A percentile compares a stretch with the other conserved stretches of the same genome.
These are phyloP conservation scores for Phodopus roborovskii DNA, from an alignment of 2,113 vertebrate species.

Conservation along the genomic window DNA sequence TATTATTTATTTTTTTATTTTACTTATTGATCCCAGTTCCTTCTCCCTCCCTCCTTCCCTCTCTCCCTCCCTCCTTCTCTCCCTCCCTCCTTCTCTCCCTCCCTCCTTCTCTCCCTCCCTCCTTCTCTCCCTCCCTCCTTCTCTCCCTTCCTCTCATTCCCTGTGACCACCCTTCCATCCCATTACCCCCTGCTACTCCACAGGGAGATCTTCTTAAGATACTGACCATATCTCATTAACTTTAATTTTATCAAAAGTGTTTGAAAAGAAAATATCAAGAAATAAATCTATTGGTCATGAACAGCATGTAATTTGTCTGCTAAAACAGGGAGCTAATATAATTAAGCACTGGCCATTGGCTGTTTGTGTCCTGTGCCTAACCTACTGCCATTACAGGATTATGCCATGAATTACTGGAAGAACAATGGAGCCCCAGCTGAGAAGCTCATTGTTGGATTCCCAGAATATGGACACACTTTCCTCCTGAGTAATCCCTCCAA, in stretches of 20 bases:
- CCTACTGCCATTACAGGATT: conserved; percentile 82
- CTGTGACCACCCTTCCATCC: too few relatives aligned
- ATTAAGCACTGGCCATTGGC: neutral
- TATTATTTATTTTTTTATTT: too few relatives aligned
- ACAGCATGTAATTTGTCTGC: neutral
- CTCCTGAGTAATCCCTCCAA: conserved; percentile 83
- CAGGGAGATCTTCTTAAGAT: neutral
- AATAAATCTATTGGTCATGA: neutral
- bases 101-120: too few relatives aligned
- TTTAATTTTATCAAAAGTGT: neutral
- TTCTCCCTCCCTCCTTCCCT: too few relatives aligned
- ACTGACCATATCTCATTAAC: neutral
- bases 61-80: too few relatives aligned
- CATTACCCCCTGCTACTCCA: too few relatives aligned
- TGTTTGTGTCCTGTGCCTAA: rapidly evolving
- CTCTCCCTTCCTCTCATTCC: too few relatives aligned
- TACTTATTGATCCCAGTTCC: too few relatives aligned
- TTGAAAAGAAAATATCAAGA: neutral
- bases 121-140: too few relatives aligned
- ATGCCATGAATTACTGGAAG: conserved; percentile 91
- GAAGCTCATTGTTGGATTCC: conserved; percentile 91
- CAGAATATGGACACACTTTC: conserved; percentile 88
- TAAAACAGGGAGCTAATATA: neutral
- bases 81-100: too few relatives aligned
- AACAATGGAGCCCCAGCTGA: conserved; percentile 87